These are phyloP conservation scores for Euplagia quadripunctaria DNA, from an alignment of 2,888 invertebrate genomes.

Conservation along the genomic window DNA sequence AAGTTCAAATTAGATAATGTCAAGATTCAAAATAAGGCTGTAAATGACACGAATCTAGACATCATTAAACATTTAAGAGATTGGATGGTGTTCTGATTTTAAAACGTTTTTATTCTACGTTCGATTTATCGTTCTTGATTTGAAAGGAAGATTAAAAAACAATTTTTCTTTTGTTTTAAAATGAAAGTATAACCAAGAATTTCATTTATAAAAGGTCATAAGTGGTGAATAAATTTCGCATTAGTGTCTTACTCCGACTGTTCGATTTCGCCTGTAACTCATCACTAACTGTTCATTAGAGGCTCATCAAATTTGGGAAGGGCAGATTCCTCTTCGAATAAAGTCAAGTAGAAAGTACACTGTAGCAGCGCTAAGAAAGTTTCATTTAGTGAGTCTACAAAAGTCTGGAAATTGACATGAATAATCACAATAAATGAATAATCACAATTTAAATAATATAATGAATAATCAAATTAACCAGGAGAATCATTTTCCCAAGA, in stretches of 20 bases:
- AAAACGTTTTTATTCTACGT: constrained; percentile 14
- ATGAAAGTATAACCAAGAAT: not conserved
- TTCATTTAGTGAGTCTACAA: too few species aligned
- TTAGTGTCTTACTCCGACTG: not conserved
- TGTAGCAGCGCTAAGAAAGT: not conserved
- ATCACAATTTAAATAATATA: too few species aligned
- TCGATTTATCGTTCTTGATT: not conserved
- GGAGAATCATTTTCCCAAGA: too few species aligned
- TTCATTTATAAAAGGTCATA: not conserved
- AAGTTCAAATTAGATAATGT: not conserved
- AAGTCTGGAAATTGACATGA: too few species aligned
- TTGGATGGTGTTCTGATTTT: constrained; percentile 31
- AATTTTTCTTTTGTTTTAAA: not conserved
- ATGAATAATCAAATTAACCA: too few species aligned
- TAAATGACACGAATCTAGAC: constrained; percentile 30
- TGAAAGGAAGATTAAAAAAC: not conserved
- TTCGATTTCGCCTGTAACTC: not conserved
- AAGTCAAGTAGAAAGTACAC: not conserved
- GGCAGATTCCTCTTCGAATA: not conserved
- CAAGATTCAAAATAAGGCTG: not conserved
- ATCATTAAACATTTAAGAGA: constrained; percentile 32
- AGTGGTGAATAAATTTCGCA: not conserved
- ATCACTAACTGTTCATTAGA: not conserved
- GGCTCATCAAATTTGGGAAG: not conserved
- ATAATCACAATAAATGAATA: too few species aligned